Base-by-base conservation (phyloP, 2,888 invertebrate species). In the Psylliodes chrysocephalus region DNA sequence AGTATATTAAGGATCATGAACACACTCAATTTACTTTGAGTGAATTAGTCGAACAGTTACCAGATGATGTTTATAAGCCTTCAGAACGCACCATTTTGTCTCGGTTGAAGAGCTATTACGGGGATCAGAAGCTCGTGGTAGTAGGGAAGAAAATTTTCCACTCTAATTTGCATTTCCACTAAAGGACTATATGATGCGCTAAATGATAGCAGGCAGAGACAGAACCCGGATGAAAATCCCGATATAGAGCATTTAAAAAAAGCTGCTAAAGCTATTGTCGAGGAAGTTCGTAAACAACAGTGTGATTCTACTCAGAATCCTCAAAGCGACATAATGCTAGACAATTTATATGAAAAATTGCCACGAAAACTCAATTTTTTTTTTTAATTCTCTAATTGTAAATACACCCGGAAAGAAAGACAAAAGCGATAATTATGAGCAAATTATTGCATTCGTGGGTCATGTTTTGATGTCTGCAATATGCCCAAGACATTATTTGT, bases 41-140 rank as follows among this genome's bases (percentile, higher is more conserved):
- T n/a, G 46, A 46, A 46, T 44, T 44, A 44, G 19, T 44, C 19
- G 44, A 44, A 19, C 19, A 44, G 44, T 44, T 44, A 44, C 19
- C 22, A 46, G 46, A 46, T 46, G 46, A 46, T 46, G 25, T 46
- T 46, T 46, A 46, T 46, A 46, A 46, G 46, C 46, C 46, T 46
- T 46, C 46, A 22, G 22, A 46, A 46, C 8, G 1, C 25, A 22
- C 46, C 46, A 25, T 46, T 46, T 22, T 46, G 46, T 1, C 7
- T 46, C 46, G 46, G 46, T 46, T 46, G 22, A 46, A 46, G 46
- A 46, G 4, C n/a, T n/a, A 46, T 22, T 46, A 22, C 25, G 46
- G 46, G 46, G 12, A 46, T 46, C 25, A 46, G 35, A 35, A 35
- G 46, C 46, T 46, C 46, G 25, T 46, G 25, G 22, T 46, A 46